phyloP scores from a whole-genome alignment of 1,140 invertebrate species.

The Dendrolimus kikuchii region DNA sequence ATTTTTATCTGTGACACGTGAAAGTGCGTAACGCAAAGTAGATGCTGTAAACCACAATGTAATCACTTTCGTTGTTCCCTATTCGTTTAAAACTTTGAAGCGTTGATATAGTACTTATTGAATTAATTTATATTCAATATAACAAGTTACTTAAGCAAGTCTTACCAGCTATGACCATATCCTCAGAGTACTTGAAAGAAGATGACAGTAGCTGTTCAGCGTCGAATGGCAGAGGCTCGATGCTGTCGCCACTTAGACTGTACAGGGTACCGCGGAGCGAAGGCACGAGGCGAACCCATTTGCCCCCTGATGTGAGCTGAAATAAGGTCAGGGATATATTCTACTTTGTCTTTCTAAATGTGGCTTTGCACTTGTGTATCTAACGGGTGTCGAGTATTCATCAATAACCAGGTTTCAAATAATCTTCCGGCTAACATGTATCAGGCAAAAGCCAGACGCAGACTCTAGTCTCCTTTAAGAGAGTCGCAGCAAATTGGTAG shows the following conservation, averaged over 20 bases:
- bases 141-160: slow-evolving; percentile 7
- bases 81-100: background rate
- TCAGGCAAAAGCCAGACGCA: no score
- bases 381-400: no score
- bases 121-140: background rate
- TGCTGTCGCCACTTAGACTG: slow-evolving; percentile 90
- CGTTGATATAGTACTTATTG: background rate
- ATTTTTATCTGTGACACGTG: no score
- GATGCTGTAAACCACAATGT: no score
- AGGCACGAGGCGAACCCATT: slow-evolving; percentile 90
- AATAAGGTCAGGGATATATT: slow-evolving; percentile 7
- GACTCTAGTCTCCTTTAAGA: no score
- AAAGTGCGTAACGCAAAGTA: no score
- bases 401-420: no score
- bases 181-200: slow-evolving; percentile 88
- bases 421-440: no score
- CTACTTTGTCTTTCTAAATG: no score
- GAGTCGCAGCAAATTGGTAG: no score
- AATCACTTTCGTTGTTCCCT: background rate
- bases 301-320: slow-evolving; percentile 88
- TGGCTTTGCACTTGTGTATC: no score
- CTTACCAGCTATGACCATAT: slow-evolving; percentile 88
- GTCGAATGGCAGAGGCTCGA: slow-evolving; percentile 89
- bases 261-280: slow-evolving; percentile 92
- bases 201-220: slow-evolving; percentile 88